Evolutionary conservation across 2,797 vertebrate genomes (phyloP), one percentile per base, ranked within the genome.

Genomic region (Melopsittacus undulatus): DNA sequence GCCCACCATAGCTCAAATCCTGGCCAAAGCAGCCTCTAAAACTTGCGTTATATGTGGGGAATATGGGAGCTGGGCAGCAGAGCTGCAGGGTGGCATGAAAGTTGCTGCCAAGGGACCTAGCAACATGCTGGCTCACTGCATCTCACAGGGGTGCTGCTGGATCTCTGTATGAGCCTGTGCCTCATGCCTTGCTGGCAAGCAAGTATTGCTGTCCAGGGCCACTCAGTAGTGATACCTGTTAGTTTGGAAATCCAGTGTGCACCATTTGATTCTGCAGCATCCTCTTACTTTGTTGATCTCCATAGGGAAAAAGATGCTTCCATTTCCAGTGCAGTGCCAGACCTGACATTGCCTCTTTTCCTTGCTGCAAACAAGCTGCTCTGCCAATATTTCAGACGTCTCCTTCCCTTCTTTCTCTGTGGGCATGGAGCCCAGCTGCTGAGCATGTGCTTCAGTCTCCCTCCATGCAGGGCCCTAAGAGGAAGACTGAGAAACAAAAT

Each of bases 381-480:
- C 56, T 89, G 89, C 77, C 86, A 74, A 48, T 22, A 23, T 69
- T 61, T 77, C 93, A 83, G 61, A 32, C 64, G n/a, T 38, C 75
- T 90, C 51, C 26, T 95, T 94, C 56, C 59, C 32, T 92, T 79
- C 92, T 59, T 73, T 45, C 83, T 87, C 72, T 77, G 86, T 75
- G 90, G 90, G 89, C 88, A 74, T 7, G 26, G 64, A 87, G 92
- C 93, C 81, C 90, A 89, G 90, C 75, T 95, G 87, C 91, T 83
- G 73, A 92, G 83, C 79, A 66, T 84, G 49, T 27, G 26, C 79
- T 77, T 78, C 72, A 78, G 68, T 56, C 56, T 85, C 81, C 52
- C 52, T 85, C 81, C 63, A 61, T 77, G 84, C 68, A 21, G 42
- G 11, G 74, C 68, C 17, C 59, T 38, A 29, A 56, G 90, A 90